These are phyloP conservation scores for Fregetta grallaria DNA, from an alignment of 2,113 vertebrate species.

Conservation along the genomic window DNA sequence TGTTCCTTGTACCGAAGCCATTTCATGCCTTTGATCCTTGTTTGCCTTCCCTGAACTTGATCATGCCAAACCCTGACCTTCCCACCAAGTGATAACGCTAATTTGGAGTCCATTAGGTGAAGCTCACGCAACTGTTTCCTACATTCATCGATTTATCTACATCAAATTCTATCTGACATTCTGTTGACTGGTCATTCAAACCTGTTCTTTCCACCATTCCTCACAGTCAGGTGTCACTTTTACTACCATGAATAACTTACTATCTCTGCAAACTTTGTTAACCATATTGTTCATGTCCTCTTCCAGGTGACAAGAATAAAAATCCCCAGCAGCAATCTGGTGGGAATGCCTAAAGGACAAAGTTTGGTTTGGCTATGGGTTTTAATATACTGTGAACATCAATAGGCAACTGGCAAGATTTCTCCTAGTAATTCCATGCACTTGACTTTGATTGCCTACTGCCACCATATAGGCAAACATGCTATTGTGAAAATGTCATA, in stretches of 20 bases:
- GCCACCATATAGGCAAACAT: background rate
- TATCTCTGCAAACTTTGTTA: background rate
- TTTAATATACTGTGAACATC: background rate
- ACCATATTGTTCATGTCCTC: background rate
- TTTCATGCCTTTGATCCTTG: background rate
- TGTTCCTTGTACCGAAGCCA: background rate
- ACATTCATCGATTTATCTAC: background rate
- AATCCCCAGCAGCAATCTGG: background rate
- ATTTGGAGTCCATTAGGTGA: background rate
- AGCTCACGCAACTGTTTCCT: background rate
- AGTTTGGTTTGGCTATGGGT: background rate
- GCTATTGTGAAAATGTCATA: background rate
- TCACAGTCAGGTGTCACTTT: background rate
- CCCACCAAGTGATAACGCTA: background rate
- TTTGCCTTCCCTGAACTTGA: background rate
- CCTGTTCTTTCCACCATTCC: background rate
- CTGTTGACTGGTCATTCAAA: background rate
- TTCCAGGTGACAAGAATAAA: background rate
- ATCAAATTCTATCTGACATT: background rate
- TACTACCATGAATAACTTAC: background rate
- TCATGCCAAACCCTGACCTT: background rate
- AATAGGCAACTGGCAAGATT: background rate
- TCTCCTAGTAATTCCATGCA: background rate
- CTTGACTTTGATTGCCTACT: background rate
- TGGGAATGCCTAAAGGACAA: background rate